phyloP scores from a whole-genome alignment of 1,140 invertebrate genomes.

The Drosophila kikkawai region DNA sequence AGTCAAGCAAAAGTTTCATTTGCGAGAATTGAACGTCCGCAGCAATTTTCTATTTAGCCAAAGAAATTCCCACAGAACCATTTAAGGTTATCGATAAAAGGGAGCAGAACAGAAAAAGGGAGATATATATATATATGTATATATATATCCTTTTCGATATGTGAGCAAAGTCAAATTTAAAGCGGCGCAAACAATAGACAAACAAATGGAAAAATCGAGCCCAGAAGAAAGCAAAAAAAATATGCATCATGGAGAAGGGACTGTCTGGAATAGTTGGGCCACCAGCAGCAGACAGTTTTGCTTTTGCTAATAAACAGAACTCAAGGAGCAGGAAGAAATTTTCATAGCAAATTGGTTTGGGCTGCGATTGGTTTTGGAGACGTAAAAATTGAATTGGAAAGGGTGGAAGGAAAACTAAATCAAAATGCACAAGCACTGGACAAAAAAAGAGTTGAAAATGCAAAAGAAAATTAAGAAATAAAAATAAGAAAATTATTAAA shows the following conservation, averaged over 20 bases:
- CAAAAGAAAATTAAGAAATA: not conserved
- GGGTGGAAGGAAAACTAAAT: constrained; percentile 16
- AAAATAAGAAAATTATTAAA: not conserved
- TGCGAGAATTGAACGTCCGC: constrained; percentile 29
- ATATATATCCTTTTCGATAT: constrained; percentile 20
- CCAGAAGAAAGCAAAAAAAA: constrained; percentile 19
- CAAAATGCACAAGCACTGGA: constrained; percentile 24
- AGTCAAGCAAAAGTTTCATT: constrained; percentile 45
- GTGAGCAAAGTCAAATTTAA: constrained; percentile 45
- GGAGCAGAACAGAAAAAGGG: not conserved
- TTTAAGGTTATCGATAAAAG: constrained; percentile 41
- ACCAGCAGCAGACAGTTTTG: constrained; percentile 27
- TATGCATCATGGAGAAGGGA: not conserved
- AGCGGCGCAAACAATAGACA: constrained; percentile 36
- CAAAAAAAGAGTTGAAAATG: too few relatives aligned
- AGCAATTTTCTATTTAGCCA: constrained; percentile 59
- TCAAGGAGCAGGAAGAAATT: constrained; percentile 28
- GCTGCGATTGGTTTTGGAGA: constrained; percentile 22
- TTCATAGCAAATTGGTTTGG: constrained; percentile 45
- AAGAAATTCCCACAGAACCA: constrained; percentile 49
- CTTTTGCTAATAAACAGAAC: constrained; percentile 55
- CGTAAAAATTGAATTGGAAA: constrained; percentile 13
- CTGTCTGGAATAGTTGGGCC: constrained; percentile 3
- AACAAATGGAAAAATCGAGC: constrained; percentile 34
- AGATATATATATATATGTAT: not conserved